Evolutionary conservation across 1,140 invertebrate genomes (phyloP).

Genomic region (Holcopasites calliopsidis): DNA sequence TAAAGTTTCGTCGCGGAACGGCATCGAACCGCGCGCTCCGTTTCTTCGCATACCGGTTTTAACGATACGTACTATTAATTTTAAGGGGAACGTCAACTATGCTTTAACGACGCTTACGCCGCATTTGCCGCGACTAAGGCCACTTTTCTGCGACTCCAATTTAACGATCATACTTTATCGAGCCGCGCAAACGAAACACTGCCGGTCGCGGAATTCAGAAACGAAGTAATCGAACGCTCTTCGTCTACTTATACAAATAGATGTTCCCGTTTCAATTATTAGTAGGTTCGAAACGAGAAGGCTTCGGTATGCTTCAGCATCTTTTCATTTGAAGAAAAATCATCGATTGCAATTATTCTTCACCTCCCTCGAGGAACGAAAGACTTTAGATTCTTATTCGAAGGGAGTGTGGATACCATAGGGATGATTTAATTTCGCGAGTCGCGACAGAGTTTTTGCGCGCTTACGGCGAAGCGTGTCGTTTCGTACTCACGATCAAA

Average conservation of each 20-base stretch:
- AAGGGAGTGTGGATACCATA: no score
- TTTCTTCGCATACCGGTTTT: slow-evolving; percentile 31
- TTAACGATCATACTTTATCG: slow-evolving; percentile 15
- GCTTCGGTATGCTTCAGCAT: no score
- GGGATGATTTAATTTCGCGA: slow-evolving; percentile 22
- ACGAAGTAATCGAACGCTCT: slow-evolving; percentile 1
- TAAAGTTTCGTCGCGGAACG: slow-evolving; percentile 13
- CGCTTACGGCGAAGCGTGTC: neutral
- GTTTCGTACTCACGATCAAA: slow-evolving; percentile 32
- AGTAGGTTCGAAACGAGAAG: no score
- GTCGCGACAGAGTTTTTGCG: slow-evolving; percentile 18
- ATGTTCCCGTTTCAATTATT: neutral
- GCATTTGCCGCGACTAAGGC: neutral
- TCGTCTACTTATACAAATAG: neutral
- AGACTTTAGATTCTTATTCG: slow-evolving; percentile 13
- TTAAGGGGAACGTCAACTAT: slow-evolving; percentile 31
- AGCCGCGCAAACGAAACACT: neutral
- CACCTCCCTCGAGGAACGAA: neutral
- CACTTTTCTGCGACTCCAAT: slow-evolving; percentile 14
- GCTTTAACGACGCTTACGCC: slow-evolving; percentile 26
- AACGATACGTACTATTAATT: slow-evolving; percentile 36
- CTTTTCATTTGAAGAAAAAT: no score
- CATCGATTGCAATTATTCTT: slow-evolving; percentile 5
- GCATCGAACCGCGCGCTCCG: slow-evolving; percentile 5
- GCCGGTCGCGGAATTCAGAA: neutral